phyloP scores from a whole-genome alignment of 2,888 invertebrate species.

The Xanthostigma xanthostigma region DNA sequence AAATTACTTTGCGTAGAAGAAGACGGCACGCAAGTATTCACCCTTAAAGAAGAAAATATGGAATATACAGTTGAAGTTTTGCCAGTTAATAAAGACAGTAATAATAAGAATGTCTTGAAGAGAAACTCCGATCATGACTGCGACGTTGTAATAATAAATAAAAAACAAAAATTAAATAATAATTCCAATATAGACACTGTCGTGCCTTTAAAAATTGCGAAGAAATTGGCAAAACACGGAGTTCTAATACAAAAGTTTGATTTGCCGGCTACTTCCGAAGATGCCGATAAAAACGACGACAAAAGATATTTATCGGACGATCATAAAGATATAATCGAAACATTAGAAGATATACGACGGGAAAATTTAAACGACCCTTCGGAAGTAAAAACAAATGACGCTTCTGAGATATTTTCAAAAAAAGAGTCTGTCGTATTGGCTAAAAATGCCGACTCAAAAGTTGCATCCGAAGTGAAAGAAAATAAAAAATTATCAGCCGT shows the following conservation, averaged over 20 bases:
- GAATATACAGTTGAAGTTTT: conserved; percentile 9
- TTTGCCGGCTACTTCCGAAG: neutral
- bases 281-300: neutral
- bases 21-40: conserved; percentile 4
- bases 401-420: conserved; percentile 4
- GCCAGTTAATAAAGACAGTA: neutral
- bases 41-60: conserved; percentile 9
- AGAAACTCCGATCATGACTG: neutral
- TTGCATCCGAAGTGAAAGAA: neutral
- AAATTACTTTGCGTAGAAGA: conserved; percentile 2
- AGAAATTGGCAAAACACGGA: conserved; percentile 4
- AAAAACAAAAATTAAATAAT: conserved; percentile 1
- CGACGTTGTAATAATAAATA: neutral
- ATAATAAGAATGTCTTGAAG: neutral
- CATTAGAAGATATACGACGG: neutral
- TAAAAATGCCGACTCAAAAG: neutral
- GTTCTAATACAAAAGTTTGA: neutral
- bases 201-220: conserved; percentile 7
- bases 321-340: neutral
- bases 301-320: neutral
- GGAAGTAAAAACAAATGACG: neutral
- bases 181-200: neutral
- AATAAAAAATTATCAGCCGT: neutral
- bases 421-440: neutral
- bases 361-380: neutral